A percentile compares a stretch with the other conserved stretches of the same genome.
These are phyloP conservation scores for Oreochromis niloticus DNA, from an alignment of 2,113 vertebrate genomes.

Conservation along the genomic window DNA sequence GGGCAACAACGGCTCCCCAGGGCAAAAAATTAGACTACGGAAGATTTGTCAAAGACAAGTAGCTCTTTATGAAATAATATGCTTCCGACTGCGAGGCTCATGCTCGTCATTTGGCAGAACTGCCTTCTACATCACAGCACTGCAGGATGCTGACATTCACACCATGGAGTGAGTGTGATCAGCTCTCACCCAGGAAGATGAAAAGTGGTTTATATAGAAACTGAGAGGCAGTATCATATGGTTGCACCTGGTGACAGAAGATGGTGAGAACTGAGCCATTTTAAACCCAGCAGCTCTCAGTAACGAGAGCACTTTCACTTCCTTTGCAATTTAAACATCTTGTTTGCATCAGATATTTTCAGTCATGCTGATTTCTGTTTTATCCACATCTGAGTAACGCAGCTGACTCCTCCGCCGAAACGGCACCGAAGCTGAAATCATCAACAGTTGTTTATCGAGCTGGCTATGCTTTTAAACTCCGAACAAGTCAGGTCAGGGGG, in stretches of 20 bases:
- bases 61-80: conserved; percentile 52
- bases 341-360: conserved; percentile 12
- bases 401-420: background rate
- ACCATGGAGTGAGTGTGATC: conserved; percentile 62
- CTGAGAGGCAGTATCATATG: conserved; percentile 69
- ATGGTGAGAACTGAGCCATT: conserved; percentile 49
- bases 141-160: conserved; percentile 71
- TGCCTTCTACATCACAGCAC: conserved; percentile 42
- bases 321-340: conserved; percentile 2
- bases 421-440: background rate
- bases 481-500: background rate
- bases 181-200: conserved; percentile 64
- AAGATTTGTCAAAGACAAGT: conserved; percentile 54
- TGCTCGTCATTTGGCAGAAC: conserved; percentile 57
- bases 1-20: conserved; percentile 30
- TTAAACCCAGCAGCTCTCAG: conserved; percentile 38
- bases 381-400: background rate
- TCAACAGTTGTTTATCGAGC: background rate
- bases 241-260: conserved; percentile 61
- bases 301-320: conserved; percentile 5
- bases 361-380: background rate
- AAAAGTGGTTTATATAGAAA: conserved; percentile 70
- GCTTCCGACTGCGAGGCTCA: conserved; percentile 49
- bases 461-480: background rate
- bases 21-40: conserved; percentile 19